Conservation (phyloP, 2,797 vertebrate genomes). For the Sarcoramphus papa region DNA sequence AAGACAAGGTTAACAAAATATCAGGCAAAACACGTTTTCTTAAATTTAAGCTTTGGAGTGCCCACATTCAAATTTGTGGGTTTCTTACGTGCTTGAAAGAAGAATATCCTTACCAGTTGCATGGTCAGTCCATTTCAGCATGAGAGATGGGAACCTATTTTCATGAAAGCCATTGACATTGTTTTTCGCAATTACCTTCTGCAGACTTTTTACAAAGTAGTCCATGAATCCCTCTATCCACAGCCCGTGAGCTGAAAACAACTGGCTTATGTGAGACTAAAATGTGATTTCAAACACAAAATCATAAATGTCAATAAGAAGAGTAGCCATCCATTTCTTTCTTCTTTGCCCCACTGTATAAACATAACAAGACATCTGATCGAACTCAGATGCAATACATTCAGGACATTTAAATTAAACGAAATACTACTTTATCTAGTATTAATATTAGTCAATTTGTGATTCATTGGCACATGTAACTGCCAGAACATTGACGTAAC, state of each 20-base stretch:
- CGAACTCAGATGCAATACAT: neutral
- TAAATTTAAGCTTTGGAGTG: neutral
- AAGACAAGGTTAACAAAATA: neutral
- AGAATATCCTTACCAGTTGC: neutral
- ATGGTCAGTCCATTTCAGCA: neutral
- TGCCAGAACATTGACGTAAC: neutral
- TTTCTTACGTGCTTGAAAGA: neutral
- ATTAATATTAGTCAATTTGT: neutral
- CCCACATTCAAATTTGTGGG: neutral
- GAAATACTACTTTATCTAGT: neutral
- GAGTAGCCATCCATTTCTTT: neutral
- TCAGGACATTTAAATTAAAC: neutral
- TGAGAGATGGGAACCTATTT: neutral
- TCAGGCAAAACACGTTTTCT: neutral
- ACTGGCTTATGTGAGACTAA: neutral
- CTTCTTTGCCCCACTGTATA: neutral
- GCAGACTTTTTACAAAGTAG: neutral
- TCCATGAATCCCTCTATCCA: neutral
- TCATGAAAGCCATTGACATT: neutral
- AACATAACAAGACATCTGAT: neutral
- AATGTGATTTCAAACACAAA: neutral
- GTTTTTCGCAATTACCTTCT: neutral
- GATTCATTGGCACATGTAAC: neutral
- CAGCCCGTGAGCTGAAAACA: accelerated
- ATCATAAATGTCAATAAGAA: neutral